Evolutionary conservation across 2,113 vertebrate species (phyloP).

Genomic region (Eulemur rufifrons): DNA sequence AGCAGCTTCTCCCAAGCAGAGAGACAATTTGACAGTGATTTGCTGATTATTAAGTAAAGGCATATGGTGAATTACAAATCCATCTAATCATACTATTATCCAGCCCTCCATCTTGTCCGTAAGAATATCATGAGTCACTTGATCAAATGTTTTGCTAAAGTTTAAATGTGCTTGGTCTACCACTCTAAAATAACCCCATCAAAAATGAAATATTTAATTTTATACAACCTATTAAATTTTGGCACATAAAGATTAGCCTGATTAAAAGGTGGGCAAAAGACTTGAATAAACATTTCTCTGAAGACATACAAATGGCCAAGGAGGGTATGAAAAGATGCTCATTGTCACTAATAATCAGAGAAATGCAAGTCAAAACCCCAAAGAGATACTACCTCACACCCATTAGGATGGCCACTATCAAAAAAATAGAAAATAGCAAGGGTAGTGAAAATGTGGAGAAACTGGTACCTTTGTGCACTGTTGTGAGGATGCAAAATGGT

Average conservation of each 20-base stretch:
- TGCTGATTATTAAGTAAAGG: background rate
- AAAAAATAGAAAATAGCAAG: background rate
- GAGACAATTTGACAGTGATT: background rate
- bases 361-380: background rate
- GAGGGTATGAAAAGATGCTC: background rate
- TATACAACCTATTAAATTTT: slow-evolving; percentile 28
- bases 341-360: background rate
- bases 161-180: background rate
- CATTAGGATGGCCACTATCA: background rate
- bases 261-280: background rate
- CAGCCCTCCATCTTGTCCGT: background rate
- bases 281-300: background rate
- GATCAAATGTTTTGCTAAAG: background rate
- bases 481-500: background rate
- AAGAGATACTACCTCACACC: background rate
- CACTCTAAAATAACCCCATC: background rate
- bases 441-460: background rate
- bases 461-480: background rate
- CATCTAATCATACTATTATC: background rate
- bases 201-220: slow-evolving; percentile 43
- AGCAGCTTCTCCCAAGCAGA: background rate
- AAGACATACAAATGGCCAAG: background rate
- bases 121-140: background rate
- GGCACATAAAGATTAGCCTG: background rate
- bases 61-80: background rate